Base-by-base conservation (phyloP, 92 coral and sea anemone genomes). In the Pocillopora grandis region DNA sequence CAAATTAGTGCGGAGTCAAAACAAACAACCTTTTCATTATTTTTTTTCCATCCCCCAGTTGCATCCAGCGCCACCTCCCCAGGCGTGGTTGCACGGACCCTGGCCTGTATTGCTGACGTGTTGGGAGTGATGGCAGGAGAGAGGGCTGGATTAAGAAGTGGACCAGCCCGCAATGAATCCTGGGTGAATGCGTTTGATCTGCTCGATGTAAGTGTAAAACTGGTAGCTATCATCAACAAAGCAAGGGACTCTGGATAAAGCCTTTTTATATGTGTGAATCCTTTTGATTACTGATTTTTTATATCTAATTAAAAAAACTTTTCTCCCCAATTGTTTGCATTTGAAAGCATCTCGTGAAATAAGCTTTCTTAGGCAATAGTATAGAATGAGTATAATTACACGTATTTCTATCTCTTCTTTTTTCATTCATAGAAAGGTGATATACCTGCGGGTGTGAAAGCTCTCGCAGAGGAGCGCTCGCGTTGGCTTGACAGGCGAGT, bases 61-160 rank as follows among this genome's bases (percentile, higher is more conserved):
- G 99, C 97, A 8, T 89, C 90, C 62, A 73, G 76, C 70, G 76
- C 95, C 4, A 73, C 76, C 9, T 88, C 97, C 42, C 92, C 91
- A 62, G 89, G 91, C 36, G 94, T 94, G 58, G 98, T 98, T 12
- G 98, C 95, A 20, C 98, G 99, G 49, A 94, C 98, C 5, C 78
- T 96, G 72, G 98, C 97, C 57, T 96, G 99, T 89, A 92, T 92
- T 58, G 98, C 98, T 60, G 98, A 96, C 83, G 99, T 96, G 48
- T 84, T 94, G 20, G 98, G 99, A 27, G 95, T 94, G 23, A 94
- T 96, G 99, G 98, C 98, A 20, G 99, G 99, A 48, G 99, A 96
- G 85, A 94, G 95, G 76, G 98, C 98, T 35, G 98, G 98, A 58
- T 89, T 94, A 35, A 92, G 98, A 86, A 94, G 99, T 62, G 99